Evolutionary conservation across 2,888 invertebrate species (phyloP), one percentile per base, ranked within the genome.

Genomic region (Agrotis segetum): DNA sequence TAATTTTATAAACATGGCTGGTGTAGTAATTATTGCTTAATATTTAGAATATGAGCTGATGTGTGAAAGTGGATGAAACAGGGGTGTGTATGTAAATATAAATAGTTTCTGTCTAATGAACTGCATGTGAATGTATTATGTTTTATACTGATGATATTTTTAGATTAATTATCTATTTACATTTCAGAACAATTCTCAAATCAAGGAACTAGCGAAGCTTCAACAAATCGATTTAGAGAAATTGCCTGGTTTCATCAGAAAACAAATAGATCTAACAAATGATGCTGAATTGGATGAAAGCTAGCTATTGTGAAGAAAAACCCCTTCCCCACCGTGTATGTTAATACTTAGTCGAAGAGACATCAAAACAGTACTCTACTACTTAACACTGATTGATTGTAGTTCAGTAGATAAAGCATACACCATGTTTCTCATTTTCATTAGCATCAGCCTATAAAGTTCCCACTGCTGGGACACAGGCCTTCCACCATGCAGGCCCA

Each of bases 141-240:
- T 34, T 34, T 34, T 34, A 34, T 34, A 68, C 59, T 7, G 53
- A 21, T 3, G 5, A 17, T 16, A 49, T 21, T 17, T 50, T 24
- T 17, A 7, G 34, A 7, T 34, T 34, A 7, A 7, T 40, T 5
- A 40, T 53, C 13, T 29, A 0, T 50, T 55, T 46, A 50, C 0
- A 17, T 75, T 75, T 53, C 91, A 96, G 96, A 95, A 95, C 89
- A 87, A 91, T 70, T 68, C 87, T 46, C 67, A 93, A 58, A 80
- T 93, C 59, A 83, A 87, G 69, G 88, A 83, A 16, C 79, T 96
- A 58, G 92, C 92, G 34, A 89, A 87, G 64, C 77, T 91, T 6
- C 91, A 90, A 81, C 85, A 92, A 55, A 82, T 93, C 34, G 85
- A 94, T 77, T 68, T 93, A 46, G 83, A 88, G 21, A 93, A 92